phyloP scores from a whole-genome alignment of 1,140 invertebrate species.

The Meloidogyne floridensis region DNA sequence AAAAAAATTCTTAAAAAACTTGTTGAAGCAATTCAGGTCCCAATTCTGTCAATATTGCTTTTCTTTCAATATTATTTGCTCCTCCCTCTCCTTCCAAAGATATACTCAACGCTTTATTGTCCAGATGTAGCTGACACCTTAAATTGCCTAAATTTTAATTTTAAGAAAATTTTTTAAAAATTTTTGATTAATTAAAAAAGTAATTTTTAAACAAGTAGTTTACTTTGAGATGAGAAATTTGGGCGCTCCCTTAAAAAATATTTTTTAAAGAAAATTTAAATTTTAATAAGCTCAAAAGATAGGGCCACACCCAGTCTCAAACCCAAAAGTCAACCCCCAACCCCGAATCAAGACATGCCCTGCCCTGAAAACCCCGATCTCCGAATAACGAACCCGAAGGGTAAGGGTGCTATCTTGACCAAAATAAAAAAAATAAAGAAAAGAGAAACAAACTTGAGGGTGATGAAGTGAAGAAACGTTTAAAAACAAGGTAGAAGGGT shows the following conservation, averaged over 20 bases:
- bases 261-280: not conserved
- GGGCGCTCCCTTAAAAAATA: conserved; percentile 10
- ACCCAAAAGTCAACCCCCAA: too few relatives aligned
- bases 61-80: not conserved
- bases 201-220: conserved; percentile 10
- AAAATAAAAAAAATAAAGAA: not conserved
- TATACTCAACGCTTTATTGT: conserved; percentile 15
- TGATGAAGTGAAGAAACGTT: conserved; percentile 27
- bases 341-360: too few relatives aligned
- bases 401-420: not conserved
- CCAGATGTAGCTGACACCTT: conserved; percentile 11
- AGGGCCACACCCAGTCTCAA: too few relatives aligned
- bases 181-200: not conserved
- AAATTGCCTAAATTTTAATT: not conserved
- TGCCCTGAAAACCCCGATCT: too few relatives aligned
- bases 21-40: conserved; percentile 17
- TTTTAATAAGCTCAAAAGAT: not conserved
- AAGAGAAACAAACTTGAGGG: conserved; percentile 21
- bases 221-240: conserved; percentile 27
- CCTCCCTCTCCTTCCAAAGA: not conserved
- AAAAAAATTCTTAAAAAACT: not conserved
- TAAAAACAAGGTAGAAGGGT: conserved; percentile 2
- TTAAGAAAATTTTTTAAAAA: not conserved
- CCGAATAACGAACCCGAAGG: too few relatives aligned
- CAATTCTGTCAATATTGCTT: conserved; percentile 1